phyloP scores from a whole-genome alignment of 2,888 invertebrate genomes.

The Calliphora vomitoria region DNA sequence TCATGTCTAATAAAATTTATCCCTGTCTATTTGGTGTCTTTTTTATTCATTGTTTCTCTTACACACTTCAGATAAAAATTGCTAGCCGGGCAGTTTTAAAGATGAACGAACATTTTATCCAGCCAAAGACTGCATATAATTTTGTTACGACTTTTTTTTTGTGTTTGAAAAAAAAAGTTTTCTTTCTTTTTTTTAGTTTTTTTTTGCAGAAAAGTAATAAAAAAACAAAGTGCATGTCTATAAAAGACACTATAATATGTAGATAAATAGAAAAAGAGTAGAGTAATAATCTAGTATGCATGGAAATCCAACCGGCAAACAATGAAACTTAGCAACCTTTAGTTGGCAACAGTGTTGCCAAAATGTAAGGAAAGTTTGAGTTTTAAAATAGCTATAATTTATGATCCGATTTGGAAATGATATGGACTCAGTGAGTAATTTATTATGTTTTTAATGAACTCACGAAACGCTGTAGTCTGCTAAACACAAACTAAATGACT shows the following conservation, averaged over 20 bases:
- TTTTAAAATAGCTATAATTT: no score
- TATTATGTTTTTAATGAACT: no score
- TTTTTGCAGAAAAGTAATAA: neutral
- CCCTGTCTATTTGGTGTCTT: slow-evolving; percentile 24
- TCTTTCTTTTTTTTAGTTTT: neutral
- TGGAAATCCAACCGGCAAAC: neutral
- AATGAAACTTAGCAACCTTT: slow-evolving; percentile 10
- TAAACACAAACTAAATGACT: no score
- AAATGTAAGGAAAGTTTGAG: no score
- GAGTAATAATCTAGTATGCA: neutral
- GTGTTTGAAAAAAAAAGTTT: no score
- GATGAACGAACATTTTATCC: slow-evolving; percentile 14
- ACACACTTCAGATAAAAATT: slow-evolving; percentile 50
- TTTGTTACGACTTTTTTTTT: neutral
- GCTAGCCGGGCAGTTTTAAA: slow-evolving; percentile 29
- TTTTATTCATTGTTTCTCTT: slow-evolving; percentile 5
- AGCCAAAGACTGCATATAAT: neutral
- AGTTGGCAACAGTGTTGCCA: neutral
- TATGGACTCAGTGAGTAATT: no score
- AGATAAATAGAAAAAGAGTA: neutral
- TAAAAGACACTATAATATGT: neutral
- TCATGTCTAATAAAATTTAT: slow-evolving; percentile 49
- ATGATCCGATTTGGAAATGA: no score
- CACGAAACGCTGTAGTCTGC: no score
- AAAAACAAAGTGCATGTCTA: neutral